Base-by-base conservation (phyloP, 2,888 invertebrate species). In the Lumbricus terrestris region DNA sequence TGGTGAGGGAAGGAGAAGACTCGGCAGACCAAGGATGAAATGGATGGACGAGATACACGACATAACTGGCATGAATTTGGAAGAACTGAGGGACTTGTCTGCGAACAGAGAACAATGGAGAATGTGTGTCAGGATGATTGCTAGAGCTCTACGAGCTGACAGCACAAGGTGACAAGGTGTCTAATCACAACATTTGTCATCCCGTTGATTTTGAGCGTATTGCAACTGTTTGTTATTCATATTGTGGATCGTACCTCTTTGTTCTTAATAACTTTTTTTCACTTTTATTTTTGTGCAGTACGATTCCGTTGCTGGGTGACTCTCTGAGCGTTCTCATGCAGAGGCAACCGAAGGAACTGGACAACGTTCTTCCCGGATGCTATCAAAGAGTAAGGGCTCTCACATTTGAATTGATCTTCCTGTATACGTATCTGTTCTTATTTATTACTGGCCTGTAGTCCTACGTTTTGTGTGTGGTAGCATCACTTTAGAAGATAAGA, bases 271-370 rank as follows among this genome's bases (percentile, higher is more conserved):
- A 29, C 18, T 13, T 40, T 88, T 34, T 40, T 29, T 20, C 23
- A 23, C 34, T 42, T 82, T 33, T 47, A 6, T 13, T 69, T 69
- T 47, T 42, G 91, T 94, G 91, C 93, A 95, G 95, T 93, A 95
- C 95, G 82, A 92, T 95, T 90, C 95, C 95, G 83, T 93, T 95
- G 92, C 92, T 95, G 69, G 92, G 94, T 92, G 98, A 99, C 94
- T 98, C 98, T 0, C 96, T 97, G 69, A 96, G 97, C 93, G 97
- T 99, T 93, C 96, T 99, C 69, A 98, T 99, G 98, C 98, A 98
- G 96, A 96, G 99, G 93, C 98, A 98, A 95, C 99, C 99, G 0
- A 95, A 96, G 35, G 96, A 96, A 4, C 95, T 99, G 91, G 99
- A 99, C 95, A 96, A 97, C 91, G 96, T 97, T 47, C 95, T 99